Evolutionary conservation across 2,113 vertebrate genomes (phyloP).

Genomic region (Pollachius pollachius): DNA sequence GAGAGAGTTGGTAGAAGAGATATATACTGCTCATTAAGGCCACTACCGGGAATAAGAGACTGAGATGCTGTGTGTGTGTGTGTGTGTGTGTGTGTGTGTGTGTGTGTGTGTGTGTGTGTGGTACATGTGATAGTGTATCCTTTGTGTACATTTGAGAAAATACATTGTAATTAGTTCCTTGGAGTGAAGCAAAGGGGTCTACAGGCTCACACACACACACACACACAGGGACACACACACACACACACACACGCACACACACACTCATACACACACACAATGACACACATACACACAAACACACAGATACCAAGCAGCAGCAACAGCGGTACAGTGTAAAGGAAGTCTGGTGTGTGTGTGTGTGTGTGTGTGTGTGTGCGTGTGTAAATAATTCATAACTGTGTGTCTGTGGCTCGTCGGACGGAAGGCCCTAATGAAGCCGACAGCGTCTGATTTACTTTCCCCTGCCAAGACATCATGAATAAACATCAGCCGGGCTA

Average conservation of each 20-base stretch:
- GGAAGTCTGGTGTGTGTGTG: slow-evolving; percentile 23
- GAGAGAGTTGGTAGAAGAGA: no score
- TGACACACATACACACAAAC: neutral
- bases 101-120: no score
- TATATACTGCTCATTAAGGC: no score
- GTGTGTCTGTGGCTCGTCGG: slow-evolving; percentile 39
- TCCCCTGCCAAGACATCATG: slow-evolving; percentile 58
- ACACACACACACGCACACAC: slow-evolving; percentile 2
- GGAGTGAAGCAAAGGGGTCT: no score
- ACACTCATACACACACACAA: neutral
- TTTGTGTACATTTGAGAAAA: no score
- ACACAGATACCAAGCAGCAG: slow-evolving; percentile 6
- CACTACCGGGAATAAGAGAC: no score
- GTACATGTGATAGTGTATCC: no score
- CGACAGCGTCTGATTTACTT: slow-evolving; percentile 42
- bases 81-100: no score
- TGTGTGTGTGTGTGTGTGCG: slow-evolving; percentile 17
- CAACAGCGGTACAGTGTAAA: slow-evolving; percentile 29
- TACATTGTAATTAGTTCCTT: no score
- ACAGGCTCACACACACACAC: slow-evolving; percentile 1
- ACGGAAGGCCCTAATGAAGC: slow-evolving; percentile 60
- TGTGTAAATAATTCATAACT: slow-evolving; percentile 66
- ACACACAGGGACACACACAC: neutral
- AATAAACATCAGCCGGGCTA: slow-evolving; percentile 73
- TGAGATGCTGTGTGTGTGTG: no score